phyloP scores from a whole-genome alignment of 2,113 vertebrate species.

The Oreocharis arfaki region DNA sequence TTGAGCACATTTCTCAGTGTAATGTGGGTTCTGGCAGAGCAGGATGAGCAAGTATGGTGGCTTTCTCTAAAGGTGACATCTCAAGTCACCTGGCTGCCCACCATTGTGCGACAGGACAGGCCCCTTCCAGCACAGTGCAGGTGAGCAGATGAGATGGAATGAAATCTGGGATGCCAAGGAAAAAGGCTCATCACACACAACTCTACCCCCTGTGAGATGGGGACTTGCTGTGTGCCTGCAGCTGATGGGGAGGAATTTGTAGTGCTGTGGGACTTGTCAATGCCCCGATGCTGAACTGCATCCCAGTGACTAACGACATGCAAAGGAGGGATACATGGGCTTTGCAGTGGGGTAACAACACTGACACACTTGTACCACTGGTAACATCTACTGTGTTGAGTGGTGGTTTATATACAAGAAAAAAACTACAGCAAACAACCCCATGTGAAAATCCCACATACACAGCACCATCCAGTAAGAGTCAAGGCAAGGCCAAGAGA shows the following conservation, averaged over 20 bases:
- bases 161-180: background rate
- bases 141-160: background rate
- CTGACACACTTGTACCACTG: background rate
- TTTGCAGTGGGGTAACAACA: background rate
- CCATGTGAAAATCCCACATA: background rate
- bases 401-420: background rate
- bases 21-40: background rate
- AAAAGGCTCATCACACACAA: background rate
- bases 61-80: background rate
- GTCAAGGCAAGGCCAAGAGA: background rate
- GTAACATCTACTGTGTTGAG: background rate
- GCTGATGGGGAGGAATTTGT: background rate
- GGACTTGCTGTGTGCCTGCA: background rate
- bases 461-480: background rate
- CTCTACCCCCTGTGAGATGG: background rate
- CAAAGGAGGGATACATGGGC: background rate
- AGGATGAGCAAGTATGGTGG: background rate
- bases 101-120: background rate
- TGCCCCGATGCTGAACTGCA: background rate
- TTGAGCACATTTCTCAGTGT: background rate
- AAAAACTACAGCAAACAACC: background rate
- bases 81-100: background rate
- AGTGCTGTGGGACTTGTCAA: background rate
- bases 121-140: rapidly evolving
- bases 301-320: background rate